phyloP scores from a whole-genome alignment of 2,797 vertebrate species.

The Picus viridis region DNA sequence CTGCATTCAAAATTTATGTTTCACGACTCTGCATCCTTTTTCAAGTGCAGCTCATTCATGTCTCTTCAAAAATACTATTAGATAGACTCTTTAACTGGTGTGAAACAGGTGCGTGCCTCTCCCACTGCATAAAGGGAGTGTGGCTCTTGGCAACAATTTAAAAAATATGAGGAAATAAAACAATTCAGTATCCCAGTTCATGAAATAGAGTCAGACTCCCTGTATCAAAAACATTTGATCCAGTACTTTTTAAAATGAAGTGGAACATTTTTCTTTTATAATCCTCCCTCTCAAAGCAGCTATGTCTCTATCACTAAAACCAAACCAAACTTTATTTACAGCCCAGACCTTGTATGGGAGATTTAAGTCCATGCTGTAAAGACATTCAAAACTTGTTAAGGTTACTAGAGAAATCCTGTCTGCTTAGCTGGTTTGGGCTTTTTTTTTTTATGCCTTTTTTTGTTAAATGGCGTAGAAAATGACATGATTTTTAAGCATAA shows the following conservation, averaged over 20 bases:
- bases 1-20: not conserved
- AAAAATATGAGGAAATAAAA: not conserved
- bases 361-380: slow-evolving; percentile 11
- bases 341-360: not conserved
- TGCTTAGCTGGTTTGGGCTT: not conserved
- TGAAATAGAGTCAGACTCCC: not conserved
- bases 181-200: not conserved
- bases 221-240: not conserved
- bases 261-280: not conserved
- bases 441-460: not conserved
- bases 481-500: not conserved
- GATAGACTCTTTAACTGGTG: not conserved
- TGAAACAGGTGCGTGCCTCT: slow-evolving; percentile 8
- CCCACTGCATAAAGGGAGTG: not conserved
- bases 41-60: slow-evolving; percentile 35
- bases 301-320: slow-evolving; percentile 8
- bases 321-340: slow-evolving; percentile 32
- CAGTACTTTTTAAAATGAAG: slow-evolving; percentile 10
- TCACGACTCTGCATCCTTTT: not conserved
- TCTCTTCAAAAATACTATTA: slow-evolving; percentile 14
- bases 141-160: slow-evolving; percentile 16
- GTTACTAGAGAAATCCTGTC: slow-evolving; percentile 37
- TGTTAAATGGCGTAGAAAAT: not conserved
- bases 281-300: not conserved
- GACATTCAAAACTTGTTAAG: slow-evolving; percentile 17